Evolutionary conservation across 2,797 vertebrate species (phyloP).

Genomic region (Chaunax sp.): DNA sequence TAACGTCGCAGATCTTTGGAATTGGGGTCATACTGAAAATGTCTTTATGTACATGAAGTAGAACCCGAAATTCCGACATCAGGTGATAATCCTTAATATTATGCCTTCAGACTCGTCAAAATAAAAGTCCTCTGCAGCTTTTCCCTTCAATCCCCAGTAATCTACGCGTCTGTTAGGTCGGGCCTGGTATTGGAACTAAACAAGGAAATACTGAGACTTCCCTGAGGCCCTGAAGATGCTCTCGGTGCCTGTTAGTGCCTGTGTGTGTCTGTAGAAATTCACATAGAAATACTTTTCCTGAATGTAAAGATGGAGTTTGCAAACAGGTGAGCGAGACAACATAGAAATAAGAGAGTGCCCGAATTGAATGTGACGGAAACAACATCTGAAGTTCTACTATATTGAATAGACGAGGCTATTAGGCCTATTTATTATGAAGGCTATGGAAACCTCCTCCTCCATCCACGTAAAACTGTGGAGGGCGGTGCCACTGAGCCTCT

Average conservation of each 20-base stretch:
- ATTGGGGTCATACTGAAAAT: too few relatives aligned
- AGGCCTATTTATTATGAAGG: slow-evolving; percentile 44
- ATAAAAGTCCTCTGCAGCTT: too few relatives aligned
- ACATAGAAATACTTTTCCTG: not conserved
- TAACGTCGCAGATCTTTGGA: too few relatives aligned
- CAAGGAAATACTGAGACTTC: slow-evolving; percentile 69
- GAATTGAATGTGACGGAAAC: slow-evolving; percentile 24
- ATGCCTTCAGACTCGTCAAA: too few relatives aligned
- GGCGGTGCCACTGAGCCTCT: slow-evolving; percentile 74
- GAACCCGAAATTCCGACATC: too few relatives aligned
- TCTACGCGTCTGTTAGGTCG: too few relatives aligned
- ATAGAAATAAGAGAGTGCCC: not conserved
- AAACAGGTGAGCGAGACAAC: slow-evolving; percentile 13
- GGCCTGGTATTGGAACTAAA: slow-evolving; percentile 54
- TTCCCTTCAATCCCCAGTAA: too few relatives aligned
- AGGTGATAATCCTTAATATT: too few relatives aligned
- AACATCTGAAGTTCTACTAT: slow-evolving; percentile 1
- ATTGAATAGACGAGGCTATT: slow-evolving; percentile 13
- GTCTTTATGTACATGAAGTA: too few relatives aligned
- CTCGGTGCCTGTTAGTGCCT: not conserved
- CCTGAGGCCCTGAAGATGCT: too few relatives aligned
- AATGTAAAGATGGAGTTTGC: not conserved
- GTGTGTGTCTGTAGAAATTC: slow-evolving; percentile 1
- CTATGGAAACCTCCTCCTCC: slow-evolving; percentile 58
- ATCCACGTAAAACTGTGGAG: slow-evolving; percentile 70